These are phyloP conservation scores for Carettochelys insculpta DNA, from an alignment of 2,113 vertebrate species.

Conservation along the genomic window DNA sequence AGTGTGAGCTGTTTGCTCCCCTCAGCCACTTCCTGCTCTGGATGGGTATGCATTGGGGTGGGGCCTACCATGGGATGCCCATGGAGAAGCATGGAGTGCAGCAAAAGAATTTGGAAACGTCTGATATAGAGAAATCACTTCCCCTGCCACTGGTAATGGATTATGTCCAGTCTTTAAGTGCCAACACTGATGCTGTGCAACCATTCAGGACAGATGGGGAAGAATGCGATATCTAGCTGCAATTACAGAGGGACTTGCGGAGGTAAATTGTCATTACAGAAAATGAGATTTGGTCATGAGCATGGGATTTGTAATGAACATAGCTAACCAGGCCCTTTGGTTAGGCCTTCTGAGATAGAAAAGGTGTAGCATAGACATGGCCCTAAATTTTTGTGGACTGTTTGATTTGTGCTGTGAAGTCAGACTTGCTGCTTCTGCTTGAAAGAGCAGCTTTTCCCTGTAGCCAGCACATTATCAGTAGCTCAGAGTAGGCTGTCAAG, in stretches of 20 bases:
- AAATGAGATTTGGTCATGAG: neutral
- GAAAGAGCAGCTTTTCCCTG: neutral
- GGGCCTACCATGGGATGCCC: neutral
- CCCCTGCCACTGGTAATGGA: neutral
- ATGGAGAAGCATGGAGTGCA: neutral
- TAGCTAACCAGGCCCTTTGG: neutral
- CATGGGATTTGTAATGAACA: neutral
- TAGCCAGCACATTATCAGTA: rapidly evolving
- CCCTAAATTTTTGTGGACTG: neutral
- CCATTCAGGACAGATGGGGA: neutral
- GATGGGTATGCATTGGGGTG: neutral
- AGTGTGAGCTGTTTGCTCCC: neutral
- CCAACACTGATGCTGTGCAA: rapidly evolving
- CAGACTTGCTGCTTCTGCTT: neutral
- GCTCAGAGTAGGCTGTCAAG: neutral
- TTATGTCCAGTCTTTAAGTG: neutral
- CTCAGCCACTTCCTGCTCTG: neutral
- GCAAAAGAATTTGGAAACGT: neutral
- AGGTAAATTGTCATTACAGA: neutral
- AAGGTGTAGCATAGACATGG: neutral
- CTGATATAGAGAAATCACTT: neutral
- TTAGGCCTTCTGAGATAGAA: neutral
- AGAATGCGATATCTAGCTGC: rapidly evolving
- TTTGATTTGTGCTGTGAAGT: neutral
- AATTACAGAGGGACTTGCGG: neutral